Percentiles rank a stretch among this genome's conserved stretches.
phyloP scores from a whole-genome alignment of 2,113 vertebrate species.

The Motacilla alba region DNA sequence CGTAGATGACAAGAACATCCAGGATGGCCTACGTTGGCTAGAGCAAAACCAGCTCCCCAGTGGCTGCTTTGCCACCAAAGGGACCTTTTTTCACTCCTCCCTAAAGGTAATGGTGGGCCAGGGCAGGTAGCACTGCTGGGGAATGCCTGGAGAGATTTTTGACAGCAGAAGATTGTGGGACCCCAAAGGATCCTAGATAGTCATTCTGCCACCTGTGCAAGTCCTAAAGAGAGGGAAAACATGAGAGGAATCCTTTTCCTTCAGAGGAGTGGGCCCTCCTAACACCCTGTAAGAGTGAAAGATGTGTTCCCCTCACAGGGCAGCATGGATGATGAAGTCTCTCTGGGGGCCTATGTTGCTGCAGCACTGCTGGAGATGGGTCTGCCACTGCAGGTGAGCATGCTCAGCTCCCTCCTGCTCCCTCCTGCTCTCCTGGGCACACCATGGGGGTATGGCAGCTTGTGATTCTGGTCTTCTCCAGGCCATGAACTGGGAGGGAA shows the following conservation, averaged over 20 bases:
- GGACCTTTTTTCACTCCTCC: conserved; percentile 74
- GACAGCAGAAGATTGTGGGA: neutral
- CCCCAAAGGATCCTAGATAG: neutral
- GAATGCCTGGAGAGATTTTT: neutral
- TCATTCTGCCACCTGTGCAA: neutral
- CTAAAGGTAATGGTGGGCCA: conserved; percentile 77
- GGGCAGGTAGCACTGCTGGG: neutral
- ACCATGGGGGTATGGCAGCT: fast-evolving
- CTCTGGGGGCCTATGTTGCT: conserved; percentile 79
- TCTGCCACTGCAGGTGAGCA: conserved; percentile 63
- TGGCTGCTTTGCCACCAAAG: conserved; percentile 79
- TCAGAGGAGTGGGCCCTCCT: neutral
- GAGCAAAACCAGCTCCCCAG: conserved; percentile 58
- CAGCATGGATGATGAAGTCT: conserved; percentile 76
- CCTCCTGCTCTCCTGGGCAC: neutral
- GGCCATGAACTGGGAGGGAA: neutral
- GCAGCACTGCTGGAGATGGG: conserved; percentile 82
- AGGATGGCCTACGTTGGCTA: conserved; percentile 75
- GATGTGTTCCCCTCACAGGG: conserved; percentile 60
- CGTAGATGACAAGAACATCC: conserved; percentile 69
- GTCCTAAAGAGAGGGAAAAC: neutral
- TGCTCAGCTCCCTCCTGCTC: fast-evolving
- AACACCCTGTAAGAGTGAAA: neutral
- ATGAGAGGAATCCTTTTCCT: neutral
- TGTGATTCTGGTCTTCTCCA: neutral